These are phyloP conservation scores for Intellagama lesueurii DNA, from an alignment of 2,797 vertebrate species.

Conservation along the genomic window DNA sequence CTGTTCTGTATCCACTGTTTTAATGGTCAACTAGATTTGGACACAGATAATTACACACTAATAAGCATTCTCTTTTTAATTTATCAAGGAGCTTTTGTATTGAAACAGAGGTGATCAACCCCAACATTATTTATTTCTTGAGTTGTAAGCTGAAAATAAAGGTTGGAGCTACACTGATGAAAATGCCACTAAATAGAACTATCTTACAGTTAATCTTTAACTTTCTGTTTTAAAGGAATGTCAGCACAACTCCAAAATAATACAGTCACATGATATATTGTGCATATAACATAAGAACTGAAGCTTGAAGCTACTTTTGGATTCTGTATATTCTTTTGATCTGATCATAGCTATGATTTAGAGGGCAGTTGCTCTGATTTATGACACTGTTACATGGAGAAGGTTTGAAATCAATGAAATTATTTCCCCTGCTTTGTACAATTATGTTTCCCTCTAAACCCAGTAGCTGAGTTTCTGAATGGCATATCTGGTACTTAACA, in stretches of 20 bases:
- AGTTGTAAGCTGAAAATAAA: conserved; percentile 23
- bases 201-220: background rate
- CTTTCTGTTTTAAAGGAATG: background rate
- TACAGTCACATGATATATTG: background rate
- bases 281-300: conserved; percentile 10
- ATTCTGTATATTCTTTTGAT: background rate
- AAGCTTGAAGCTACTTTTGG: conserved; percentile 53
- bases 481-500: background rate
- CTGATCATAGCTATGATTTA: background rate
- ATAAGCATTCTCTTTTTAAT: conserved; percentile 28
- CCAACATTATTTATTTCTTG: conserved; percentile 22
- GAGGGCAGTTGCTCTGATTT: background rate
- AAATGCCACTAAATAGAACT: background rate
- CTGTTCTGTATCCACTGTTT: conserved; percentile 3
- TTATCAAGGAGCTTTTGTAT: conserved; percentile 35
- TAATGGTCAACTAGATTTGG: conserved; percentile 18
- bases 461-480: background rate
- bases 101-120: conserved; percentile 26
- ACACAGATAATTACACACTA: conserved; percentile 32
- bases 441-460: background rate
- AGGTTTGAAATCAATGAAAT: background rate
- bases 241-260: background rate
- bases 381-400: background rate
- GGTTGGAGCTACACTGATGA: background rate
- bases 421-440: background rate